A percentile compares a stretch with the other conserved stretches of the same genome.
Evolutionary conservation across 2,113 vertebrate genomes (phyloP).

Genomic region (Ctenodactylus gundi): DNA sequence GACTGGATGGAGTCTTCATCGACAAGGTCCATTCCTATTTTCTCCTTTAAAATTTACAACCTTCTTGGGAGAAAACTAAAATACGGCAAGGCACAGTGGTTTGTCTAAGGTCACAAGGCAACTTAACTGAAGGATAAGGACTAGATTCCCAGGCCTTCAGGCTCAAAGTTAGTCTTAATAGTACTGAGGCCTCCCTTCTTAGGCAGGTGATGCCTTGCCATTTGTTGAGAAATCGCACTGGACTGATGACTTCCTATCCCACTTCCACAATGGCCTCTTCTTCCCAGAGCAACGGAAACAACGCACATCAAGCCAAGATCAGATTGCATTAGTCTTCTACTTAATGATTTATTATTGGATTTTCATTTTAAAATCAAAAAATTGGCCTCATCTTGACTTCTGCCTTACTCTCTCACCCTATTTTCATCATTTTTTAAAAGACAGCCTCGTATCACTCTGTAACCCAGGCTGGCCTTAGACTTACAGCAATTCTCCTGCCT

Average conservation of each 20-base stretch:
- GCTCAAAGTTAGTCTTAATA: neutral
- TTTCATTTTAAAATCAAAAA: constrained; percentile 40
- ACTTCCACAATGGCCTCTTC: neutral
- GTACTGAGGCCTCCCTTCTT: neutral
- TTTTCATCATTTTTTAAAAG: no score
- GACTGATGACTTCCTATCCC: neutral
- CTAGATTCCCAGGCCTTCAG: neutral
- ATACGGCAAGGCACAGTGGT: neutral
- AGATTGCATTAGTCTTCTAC: neutral
- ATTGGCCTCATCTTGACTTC: neutral
- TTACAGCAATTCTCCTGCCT: no score
- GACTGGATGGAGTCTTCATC: neutral
- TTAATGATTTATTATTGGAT: neutral
- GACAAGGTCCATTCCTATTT: neutral
- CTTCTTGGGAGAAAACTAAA: neutral
- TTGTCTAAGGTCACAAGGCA: neutral
- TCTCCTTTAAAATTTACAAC: neutral
- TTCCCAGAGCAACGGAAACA: neutral
- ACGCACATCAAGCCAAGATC: neutral
- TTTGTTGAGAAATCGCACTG: neutral
- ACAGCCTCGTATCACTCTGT: no score
- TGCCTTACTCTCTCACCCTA: neutral
- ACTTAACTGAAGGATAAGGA: neutral
- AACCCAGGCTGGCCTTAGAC: no score
- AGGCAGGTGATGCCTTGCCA: neutral